A percentile compares a stretch with the other conserved stretches of the same genome.
These are phyloP conservation scores for Orussus abietinus DNA, from an alignment of 1,140 invertebrate species.

Conservation along the genomic window DNA sequence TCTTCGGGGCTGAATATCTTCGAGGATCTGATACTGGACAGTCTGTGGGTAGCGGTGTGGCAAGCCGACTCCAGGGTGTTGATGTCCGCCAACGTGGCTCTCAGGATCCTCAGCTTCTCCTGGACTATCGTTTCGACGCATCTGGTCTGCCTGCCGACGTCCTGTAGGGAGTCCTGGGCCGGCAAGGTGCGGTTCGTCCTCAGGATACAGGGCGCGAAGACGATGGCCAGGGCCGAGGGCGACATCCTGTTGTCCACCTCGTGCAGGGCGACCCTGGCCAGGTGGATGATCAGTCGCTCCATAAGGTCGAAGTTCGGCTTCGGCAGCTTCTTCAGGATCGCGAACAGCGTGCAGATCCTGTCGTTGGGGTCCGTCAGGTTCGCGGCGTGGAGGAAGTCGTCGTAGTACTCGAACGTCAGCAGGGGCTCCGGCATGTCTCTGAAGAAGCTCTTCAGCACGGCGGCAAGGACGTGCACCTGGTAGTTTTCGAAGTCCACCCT, in stretches of 20 bases:
- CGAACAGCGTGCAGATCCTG: slow-evolving; percentile 77
- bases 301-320: slow-evolving; percentile 87
- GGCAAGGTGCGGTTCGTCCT: slow-evolving; percentile 80
- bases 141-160: slow-evolving; percentile 74
- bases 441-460: slow-evolving; percentile 89
- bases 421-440: slow-evolving; percentile 91
- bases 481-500: slow-evolving; percentile 68
- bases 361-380: slow-evolving; percentile 80
- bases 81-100: slow-evolving; percentile 80
- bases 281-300: slow-evolving; percentile 89
- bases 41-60: slow-evolving; percentile 69
- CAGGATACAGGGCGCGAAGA: slow-evolving; percentile 92
- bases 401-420: slow-evolving; percentile 89
- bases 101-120: slow-evolving; percentile 72
- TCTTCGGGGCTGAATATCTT: slow-evolving; percentile 68
- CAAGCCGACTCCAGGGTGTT: slow-evolving; percentile 80
- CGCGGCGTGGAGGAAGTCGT: slow-evolving; percentile 86
- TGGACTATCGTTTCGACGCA: slow-evolving; percentile 86
- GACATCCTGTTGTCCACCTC: slow-evolving; percentile 92
- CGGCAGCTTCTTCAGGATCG: slow-evolving; percentile 85
- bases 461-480: slow-evolving; percentile 85
- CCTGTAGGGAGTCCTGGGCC: slow-evolving; percentile 84
- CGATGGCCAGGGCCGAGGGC: slow-evolving; percentile 84
- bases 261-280: slow-evolving; percentile 81
- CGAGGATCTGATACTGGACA: slow-evolving; percentile 70